Evolutionary conservation across 2,797 vertebrate species (phyloP).

Genomic region (Setipinna tenuifilis): DNA sequence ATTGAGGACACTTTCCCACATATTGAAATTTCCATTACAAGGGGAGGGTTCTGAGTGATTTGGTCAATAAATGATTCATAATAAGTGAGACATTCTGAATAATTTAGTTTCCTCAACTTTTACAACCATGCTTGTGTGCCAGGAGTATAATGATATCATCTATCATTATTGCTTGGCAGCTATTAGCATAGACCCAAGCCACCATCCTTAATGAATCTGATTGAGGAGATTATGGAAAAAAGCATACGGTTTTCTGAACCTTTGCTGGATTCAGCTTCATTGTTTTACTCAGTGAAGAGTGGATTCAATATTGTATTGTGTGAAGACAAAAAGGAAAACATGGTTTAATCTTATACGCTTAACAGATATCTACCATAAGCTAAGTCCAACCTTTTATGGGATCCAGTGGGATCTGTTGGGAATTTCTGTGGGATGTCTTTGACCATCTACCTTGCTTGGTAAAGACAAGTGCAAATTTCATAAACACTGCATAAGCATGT

Average conservation of each 20-base stretch:
- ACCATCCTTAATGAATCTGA: slow-evolving; percentile 2
- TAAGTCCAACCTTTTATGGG: neutral
- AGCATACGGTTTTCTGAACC: neutral
- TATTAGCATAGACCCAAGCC: slow-evolving; percentile 27
- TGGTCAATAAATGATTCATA: slow-evolving; percentile 42
- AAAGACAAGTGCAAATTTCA: neutral
- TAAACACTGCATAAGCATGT: neutral
- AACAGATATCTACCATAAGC: neutral
- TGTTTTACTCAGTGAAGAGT: neutral
- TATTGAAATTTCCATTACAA: slow-evolving; percentile 30
- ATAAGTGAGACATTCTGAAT: slow-evolving; percentile 45
- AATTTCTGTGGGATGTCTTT: too few species aligned
- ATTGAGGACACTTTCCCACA: slow-evolving; percentile 27
- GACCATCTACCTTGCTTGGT: neutral
- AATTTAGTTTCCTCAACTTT: slow-evolving; percentile 54
- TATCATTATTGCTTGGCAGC: slow-evolving; percentile 54
- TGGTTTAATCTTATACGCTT: neutral
- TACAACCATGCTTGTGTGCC: slow-evolving; percentile 55
- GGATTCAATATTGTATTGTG: neutral
- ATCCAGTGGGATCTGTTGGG: too few species aligned
- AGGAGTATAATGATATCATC: slow-evolving; percentile 58
- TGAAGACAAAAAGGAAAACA: neutral
- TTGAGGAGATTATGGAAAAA: slow-evolving; percentile 1
- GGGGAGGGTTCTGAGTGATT: slow-evolving; percentile 37
- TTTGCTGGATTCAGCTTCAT: neutral